Evolutionary conservation across 2,888 invertebrate species (phyloP).

Genomic region (Microplitis manilae): DNA sequence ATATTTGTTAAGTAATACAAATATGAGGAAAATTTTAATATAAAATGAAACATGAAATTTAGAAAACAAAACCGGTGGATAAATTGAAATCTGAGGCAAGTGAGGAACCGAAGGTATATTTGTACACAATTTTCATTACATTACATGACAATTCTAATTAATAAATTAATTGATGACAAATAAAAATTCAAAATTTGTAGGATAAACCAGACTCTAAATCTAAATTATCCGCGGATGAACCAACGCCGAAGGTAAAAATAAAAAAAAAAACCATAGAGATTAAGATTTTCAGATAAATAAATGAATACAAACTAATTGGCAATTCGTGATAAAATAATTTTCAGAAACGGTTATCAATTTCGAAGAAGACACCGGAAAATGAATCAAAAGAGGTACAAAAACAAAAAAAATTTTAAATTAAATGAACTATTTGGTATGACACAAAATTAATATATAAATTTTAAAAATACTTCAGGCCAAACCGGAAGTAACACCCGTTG

Average conservation of each 20-base stretch:
- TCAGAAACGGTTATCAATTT: constrained; percentile 51
- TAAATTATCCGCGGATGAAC: constrained; percentile 48
- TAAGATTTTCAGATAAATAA: background rate
- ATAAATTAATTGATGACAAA: constrained; percentile 9
- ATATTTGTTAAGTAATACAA: background rate
- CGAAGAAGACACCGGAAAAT: constrained; percentile 45
- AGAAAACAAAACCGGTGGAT: constrained; percentile 53
- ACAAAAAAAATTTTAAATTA: background rate
- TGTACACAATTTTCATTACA: background rate
- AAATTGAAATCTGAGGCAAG: constrained; percentile 55
- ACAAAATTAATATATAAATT: constrained; percentile 16
- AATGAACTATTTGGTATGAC: background rate
- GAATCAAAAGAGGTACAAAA: constrained; percentile 35
- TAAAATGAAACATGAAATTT: constrained; percentile 49
- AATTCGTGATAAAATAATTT: constrained; percentile 33
- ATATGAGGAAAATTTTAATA: background rate
- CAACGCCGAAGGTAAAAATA: constrained; percentile 54
- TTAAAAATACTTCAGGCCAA: constrained; percentile 47
- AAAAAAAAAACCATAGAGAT: background rate
- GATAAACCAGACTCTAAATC: constrained; percentile 47
- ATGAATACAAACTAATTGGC: constrained; percentile 18
- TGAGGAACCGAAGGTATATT: constrained; percentile 54
- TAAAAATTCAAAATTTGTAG: constrained; percentile 47
- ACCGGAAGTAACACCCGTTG: constrained; percentile 46
- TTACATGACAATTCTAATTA: background rate